These are phyloP conservation scores for Eublepharis macularius DNA, from an alignment of 2,113 vertebrate genomes.

Conservation along the genomic window DNA sequence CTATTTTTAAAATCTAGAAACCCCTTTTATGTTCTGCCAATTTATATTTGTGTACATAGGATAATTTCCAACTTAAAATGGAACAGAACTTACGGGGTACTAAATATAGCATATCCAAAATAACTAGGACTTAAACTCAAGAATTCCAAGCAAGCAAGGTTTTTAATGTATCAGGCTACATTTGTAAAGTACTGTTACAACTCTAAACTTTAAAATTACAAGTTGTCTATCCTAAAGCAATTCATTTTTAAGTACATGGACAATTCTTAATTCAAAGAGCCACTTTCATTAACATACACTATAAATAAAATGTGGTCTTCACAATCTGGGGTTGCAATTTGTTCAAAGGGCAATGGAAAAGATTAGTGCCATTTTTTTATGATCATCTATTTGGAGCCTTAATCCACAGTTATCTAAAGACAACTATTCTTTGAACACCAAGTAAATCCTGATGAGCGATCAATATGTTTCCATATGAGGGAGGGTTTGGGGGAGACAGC, in stretches of 20 bases:
- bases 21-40: background rate
- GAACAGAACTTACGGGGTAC: background rate
- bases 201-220: background rate
- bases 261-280: slow-evolving; percentile 18
- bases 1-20: background rate
- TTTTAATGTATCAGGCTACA: background rate
- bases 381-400: background rate
- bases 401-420: background rate
- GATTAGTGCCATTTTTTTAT: slow-evolving; percentile 5
- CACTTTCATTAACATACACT: background rate
- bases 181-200: background rate
- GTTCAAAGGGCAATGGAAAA: background rate
- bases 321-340: background rate
- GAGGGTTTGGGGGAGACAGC: too few relatives aligned
- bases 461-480: too few relatives aligned
- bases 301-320: slow-evolving; percentile 14
- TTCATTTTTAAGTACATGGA: background rate
- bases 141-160: background rate
- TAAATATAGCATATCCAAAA: background rate
- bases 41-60: background rate
- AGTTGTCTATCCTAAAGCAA: background rate
- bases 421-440: slow-evolving; percentile 20
- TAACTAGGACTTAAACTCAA: background rate
- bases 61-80: background rate
- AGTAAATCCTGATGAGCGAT: too few relatives aligned